phyloP scores from a whole-genome alignment of 2,113 vertebrate species.

The Strix aluco region DNA sequence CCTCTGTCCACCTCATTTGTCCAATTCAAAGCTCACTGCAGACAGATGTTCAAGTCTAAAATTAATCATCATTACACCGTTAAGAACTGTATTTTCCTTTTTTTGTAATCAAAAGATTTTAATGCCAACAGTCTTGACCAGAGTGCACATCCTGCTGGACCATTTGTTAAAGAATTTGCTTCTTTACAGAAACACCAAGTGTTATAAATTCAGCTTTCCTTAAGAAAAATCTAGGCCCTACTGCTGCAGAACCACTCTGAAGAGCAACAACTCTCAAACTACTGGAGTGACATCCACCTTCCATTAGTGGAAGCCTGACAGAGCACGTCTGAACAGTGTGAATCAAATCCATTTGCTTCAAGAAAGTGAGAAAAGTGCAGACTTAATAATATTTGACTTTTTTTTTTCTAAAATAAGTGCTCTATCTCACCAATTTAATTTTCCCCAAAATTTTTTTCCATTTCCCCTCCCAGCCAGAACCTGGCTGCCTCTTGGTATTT shows the following conservation, averaged over 20 bases:
- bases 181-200: fast-evolving
- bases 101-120: background rate
- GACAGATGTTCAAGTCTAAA: background rate
- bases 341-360: background rate
- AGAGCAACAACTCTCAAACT: background rate
- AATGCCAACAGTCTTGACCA: background rate
- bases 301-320: background rate
- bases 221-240: background rate
- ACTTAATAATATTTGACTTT: background rate
- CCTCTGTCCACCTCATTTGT: background rate
- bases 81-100: background rate
- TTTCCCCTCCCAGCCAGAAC: background rate
- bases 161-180: background rate
- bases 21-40: background rate
- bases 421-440: background rate
- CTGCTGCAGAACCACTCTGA: background rate
- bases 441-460: background rate
- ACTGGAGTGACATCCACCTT: background rate
- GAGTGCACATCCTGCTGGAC: fast-evolving
- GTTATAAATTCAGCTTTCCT: background rate
- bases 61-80: background rate
- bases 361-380: background rate
- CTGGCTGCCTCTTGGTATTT: background rate
- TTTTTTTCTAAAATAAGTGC: background rate
- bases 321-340: background rate